These are phyloP conservation scores for Chrysotoxum bicinctum DNA, from an alignment of 2,888 invertebrate genomes.

Conservation along the genomic window DNA sequence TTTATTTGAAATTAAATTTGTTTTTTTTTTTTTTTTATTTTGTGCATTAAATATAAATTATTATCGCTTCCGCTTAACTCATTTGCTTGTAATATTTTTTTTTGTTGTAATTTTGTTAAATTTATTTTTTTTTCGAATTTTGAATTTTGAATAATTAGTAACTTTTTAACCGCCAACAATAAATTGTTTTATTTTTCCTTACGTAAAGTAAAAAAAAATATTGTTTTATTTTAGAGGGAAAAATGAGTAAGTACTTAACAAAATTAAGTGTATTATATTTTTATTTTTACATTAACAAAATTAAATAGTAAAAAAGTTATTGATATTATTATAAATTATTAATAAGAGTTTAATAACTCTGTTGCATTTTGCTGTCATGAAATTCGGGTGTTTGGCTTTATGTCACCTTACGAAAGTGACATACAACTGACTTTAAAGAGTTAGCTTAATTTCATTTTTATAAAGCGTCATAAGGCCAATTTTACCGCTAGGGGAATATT, in stretches of 20 bases:
- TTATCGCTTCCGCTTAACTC: constrained; percentile 25
- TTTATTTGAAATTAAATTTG: constrained; percentile 15
- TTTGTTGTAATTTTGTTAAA: constrained; percentile 36
- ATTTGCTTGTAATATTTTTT: constrained; percentile 35
- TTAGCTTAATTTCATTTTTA: no score
- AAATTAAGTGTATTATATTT: background rate
- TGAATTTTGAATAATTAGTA: constrained; percentile 48
- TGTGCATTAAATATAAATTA: constrained; percentile 46
- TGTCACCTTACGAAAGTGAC: no score
- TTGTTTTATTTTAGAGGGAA: constrained; percentile 44
- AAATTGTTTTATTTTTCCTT: constrained; percentile 49
- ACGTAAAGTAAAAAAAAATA: background rate
- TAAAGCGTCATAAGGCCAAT: no score
- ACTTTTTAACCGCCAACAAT: constrained; percentile 45
- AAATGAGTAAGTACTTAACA: constrained; percentile 36
- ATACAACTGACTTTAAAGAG: no score
- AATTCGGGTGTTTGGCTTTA: no score
- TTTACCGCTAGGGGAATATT: no score
- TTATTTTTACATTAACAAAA: background rate
- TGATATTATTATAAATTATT: no score
- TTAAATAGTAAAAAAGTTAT: no score
- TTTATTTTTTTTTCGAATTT: constrained; percentile 38
- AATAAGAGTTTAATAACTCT: no score
- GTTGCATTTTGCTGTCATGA: no score
- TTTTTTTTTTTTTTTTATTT: constrained; percentile 32